phyloP scores from a whole-genome alignment of 2,888 invertebrate genomes.

The Andrena flavipes region DNA sequence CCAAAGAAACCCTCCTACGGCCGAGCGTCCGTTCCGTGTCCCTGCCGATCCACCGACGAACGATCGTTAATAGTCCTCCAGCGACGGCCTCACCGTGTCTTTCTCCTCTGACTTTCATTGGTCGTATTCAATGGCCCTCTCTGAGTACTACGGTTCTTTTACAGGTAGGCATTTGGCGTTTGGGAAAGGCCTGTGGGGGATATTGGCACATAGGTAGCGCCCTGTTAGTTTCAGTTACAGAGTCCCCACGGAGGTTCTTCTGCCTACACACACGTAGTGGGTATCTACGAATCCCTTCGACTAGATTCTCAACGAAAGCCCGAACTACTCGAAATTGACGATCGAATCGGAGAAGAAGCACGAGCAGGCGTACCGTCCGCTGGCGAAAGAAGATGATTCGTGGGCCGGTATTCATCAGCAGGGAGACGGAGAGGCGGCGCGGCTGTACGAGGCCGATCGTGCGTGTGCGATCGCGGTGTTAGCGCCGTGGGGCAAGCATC shows the following conservation, averaged over 20 bases:
- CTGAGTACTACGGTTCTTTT: too few species aligned
- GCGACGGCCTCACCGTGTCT: constrained; percentile 12
- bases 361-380: background rate
- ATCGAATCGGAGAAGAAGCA: too few species aligned
- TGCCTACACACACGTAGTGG: too few species aligned
- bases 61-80: constrained; percentile 72
- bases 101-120: constrained; percentile 1
- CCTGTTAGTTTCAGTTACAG: too few species aligned
- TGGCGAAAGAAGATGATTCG: background rate
- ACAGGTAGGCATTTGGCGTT: too few species aligned
- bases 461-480: constrained; percentile 69
- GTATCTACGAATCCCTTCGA: too few species aligned
- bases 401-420: background rate
- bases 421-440: constrained; percentile 2
- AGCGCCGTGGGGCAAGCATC: constrained; percentile 80
- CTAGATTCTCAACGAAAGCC: too few species aligned
- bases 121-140: background rate
- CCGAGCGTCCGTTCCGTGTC: constrained; percentile 15
- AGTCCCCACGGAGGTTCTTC: too few species aligned
- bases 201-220: too few species aligned
- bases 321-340: too few species aligned
- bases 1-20: constrained; percentile 55
- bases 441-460: constrained; percentile 51
- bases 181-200: too few species aligned
- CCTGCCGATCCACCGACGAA: constrained; percentile 55